Evolutionary conservation across 2,888 invertebrate species (phyloP), one percentile per base, ranked within the genome.

Genomic region (Oasisia sp.): DNA sequence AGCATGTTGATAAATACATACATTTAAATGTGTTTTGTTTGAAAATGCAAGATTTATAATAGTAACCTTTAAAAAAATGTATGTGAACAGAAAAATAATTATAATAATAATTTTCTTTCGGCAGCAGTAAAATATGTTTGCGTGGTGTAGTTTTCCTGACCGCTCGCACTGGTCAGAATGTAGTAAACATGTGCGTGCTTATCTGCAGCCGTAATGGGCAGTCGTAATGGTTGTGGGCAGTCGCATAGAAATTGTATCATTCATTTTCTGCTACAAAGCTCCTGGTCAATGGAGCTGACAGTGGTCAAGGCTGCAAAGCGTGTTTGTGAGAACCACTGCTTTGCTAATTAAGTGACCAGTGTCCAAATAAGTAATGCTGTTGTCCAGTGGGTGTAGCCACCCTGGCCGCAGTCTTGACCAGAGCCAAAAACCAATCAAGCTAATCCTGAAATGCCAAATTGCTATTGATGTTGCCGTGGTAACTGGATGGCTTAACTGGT

Each of bases 161-260:
- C 27, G n/a, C 74, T 74, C 3, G 74, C 74, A 74, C 74, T 74
- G 74, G 74, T 5, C 74, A 74, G n/a, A 74, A 50, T 11, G 4
- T 74, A 74, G 74, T 74, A 74, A 74, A 74, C 74, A 74, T 74
- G 74, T 74, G 74, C 74, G n/a, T 74, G 74, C n/a, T 74, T 74
- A 74, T 74, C 74, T 74, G n/a, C n/a, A n/a, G 50, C 50, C 19
- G 74, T 74, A 74, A 74, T 74, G 74, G 74, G 19, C 74, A 74
- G 19, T 74, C n/a, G 74, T n/a, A 74, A 27, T 19, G n/a, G 74
- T 74, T 19, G n/a, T 74, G 74, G 74, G 19, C 74, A 74, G 7
- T 27, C 2, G 5, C 74, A 74, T 74, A 74, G 74, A 74, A 74
- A 74, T 74, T 74, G 74, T 74, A 74, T 74, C 74, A 74, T 74